Percentiles rank a stretch among this genome's conserved stretches.
Conservation (phyloP, 2,113 vertebrate species). For the Dryoscopus gambensis region DNA sequence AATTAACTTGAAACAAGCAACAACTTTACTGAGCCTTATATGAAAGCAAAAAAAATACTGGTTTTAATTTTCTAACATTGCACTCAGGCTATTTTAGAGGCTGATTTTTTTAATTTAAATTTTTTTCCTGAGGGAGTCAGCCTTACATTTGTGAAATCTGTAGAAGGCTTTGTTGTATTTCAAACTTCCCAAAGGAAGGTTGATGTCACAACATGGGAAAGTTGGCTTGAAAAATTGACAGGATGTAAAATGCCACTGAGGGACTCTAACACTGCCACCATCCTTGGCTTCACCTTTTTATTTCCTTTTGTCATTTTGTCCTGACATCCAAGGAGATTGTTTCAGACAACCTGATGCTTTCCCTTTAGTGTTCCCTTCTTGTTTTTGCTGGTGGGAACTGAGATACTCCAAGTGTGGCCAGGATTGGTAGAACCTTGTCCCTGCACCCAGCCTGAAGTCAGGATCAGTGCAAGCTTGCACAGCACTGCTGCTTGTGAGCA, state of each 20-base stretch:
- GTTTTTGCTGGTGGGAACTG: neutral
- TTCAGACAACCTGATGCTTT: neutral
- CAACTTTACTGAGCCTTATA: conserved; percentile 63
- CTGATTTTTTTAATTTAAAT: neutral
- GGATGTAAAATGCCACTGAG: neutral
- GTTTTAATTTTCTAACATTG: neutral
- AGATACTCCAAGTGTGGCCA: neutral
- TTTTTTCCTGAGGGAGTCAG: neutral
- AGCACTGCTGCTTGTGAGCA: neutral
- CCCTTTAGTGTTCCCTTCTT: neutral
- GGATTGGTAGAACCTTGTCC: neutral
- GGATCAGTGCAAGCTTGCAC: neutral
- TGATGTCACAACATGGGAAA: neutral
- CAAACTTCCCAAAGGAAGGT: neutral
- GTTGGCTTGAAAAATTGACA: neutral
- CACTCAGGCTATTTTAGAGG: conserved; percentile 7
- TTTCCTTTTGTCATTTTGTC: neutral
- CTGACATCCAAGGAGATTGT: neutral
- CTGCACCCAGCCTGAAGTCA: accelerated
- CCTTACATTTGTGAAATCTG: neutral
- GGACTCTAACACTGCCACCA: neutral
- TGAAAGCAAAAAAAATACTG: neutral
- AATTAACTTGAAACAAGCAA: conserved; percentile 54
- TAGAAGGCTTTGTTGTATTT: neutral
- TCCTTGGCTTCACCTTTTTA: neutral